Percentiles rank a stretch among this genome's conserved stretches.
Evolutionary conservation across 2,888 invertebrate genomes (phyloP).

Genomic region (Poecilobothrus nobilitatus): DNA sequence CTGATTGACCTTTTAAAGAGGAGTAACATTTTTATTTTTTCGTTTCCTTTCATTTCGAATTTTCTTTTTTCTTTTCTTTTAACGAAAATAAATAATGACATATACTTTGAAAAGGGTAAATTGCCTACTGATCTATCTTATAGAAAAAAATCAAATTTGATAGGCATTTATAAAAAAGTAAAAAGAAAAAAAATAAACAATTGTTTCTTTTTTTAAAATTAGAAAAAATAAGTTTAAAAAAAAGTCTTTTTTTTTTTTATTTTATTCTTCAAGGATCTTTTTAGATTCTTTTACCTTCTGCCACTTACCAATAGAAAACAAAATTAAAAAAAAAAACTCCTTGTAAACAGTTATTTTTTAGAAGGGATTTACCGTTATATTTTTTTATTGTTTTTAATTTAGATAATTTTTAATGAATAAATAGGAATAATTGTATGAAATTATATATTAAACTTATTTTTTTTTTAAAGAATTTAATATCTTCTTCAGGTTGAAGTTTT

Average conservation of each 20-base stretch:
- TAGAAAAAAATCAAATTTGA: neutral
- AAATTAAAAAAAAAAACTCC: no score
- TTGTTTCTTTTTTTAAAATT: neutral
- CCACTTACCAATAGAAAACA: no score
- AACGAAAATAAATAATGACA: constrained; percentile 1
- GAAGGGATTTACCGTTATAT: no score
- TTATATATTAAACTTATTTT: no score
- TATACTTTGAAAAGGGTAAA: constrained; percentile 2
- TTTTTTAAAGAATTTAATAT: no score
- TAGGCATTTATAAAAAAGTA: neutral
- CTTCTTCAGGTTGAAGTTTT: no score
- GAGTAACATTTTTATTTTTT: neutral
- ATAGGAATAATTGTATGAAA: no score
- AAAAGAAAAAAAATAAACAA: neutral
- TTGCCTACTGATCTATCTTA: constrained; percentile 1
- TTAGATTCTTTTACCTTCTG: no score
- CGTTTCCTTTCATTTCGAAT: neutral
- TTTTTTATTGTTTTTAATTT: no score
- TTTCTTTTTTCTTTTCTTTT: neutral
- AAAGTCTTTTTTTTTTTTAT: neutral
- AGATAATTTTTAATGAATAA: no score
- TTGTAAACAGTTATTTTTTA: no score
- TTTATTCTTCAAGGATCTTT: neutral
- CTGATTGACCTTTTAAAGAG: neutral
- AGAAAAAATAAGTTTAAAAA: neutral